Conservation (phyloP, 2,113 vertebrate genomes). For the Marmota monax region DNA sequence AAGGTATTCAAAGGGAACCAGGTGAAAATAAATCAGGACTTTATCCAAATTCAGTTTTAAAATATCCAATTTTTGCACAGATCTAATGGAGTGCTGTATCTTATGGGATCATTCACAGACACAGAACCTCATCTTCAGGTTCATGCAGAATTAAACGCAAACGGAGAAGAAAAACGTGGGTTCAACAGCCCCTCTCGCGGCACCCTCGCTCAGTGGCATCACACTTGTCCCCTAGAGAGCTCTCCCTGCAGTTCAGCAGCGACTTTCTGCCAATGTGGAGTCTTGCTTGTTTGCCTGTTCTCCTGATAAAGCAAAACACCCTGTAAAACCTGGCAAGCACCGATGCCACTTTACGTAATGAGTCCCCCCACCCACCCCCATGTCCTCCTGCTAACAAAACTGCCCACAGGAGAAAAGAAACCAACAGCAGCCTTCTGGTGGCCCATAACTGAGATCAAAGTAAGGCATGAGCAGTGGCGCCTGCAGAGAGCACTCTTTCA, state of each 20-base stretch:
- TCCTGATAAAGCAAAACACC: slow-evolving; percentile 58
- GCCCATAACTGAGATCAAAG: slow-evolving; percentile 58
- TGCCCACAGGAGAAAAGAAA: slow-evolving; percentile 60
- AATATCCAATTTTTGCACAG: neutral
- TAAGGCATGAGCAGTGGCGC: neutral
- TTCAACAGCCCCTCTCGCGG: neutral
- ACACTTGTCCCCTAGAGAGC: slow-evolving; percentile 52
- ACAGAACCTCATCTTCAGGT: slow-evolving; percentile 58
- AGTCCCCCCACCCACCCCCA: neutral
- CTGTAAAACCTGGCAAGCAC: neutral
- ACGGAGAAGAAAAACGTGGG: slow-evolving; percentile 64
- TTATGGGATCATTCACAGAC: neutral
- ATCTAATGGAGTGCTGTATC: slow-evolving; percentile 1
- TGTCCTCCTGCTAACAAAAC: slow-evolving; percentile 24
- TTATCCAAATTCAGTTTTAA: neutral
- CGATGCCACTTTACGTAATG: slow-evolving; percentile 1
- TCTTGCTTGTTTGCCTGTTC: slow-evolving; percentile 58
- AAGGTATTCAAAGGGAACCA: slow-evolving; percentile 9
- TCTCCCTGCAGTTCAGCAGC: slow-evolving; percentile 46
- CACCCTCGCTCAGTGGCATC: neutral
- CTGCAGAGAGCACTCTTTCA: slow-evolving; percentile 50
- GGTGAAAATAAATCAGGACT: neutral
- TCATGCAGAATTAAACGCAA: slow-evolving; percentile 54
- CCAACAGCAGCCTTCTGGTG: slow-evolving; percentile 39
- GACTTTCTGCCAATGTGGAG: neutral